Conservation (phyloP, 2,113 vertebrate species). For the Hippolais icterina region DNA sequence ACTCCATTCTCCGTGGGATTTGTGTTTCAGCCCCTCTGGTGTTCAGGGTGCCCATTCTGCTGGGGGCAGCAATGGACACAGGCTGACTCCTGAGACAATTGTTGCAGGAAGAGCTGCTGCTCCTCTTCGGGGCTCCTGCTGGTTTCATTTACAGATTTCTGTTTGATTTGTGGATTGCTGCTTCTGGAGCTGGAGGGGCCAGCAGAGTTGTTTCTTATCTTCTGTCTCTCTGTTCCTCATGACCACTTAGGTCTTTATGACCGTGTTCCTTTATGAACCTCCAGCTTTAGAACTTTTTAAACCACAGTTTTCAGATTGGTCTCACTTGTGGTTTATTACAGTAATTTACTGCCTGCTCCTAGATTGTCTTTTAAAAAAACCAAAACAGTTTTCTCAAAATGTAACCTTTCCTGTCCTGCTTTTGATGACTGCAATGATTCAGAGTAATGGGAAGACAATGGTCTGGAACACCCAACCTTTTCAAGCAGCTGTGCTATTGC, state of each 20-base stretch:
- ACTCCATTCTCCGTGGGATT: rapidly evolving
- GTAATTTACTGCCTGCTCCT: neutral
- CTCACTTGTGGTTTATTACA: neutral
- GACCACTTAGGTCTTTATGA: neutral
- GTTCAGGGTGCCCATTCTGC: neutral
- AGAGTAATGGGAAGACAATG: too few species aligned
- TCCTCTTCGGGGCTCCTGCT: neutral
- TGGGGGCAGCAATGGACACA: neutral
- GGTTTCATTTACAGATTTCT: neutral
- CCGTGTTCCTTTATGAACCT: neutral
- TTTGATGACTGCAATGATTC: too few species aligned
- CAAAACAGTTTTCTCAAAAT: neutral
- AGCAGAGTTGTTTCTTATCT: neutral
- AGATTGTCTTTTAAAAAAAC: neutral
- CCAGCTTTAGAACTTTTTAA: neutral
- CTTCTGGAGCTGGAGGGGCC: neutral
- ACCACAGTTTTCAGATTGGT: neutral
- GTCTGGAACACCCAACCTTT: too few species aligned
- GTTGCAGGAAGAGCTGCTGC: neutral
- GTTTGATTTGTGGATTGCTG: neutral
- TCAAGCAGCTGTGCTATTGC: too few species aligned
- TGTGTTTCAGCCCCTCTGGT: neutral
- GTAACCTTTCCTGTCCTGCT: too few species aligned
- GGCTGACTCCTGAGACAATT: neutral
- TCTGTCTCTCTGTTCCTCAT: neutral